A percentile compares a stretch with the other conserved stretches of the same genome.
These are phyloP conservation scores for Tetramorium parvispinum DNA, from an alignment of 1,140 invertebrate genomes.

Conservation along the genomic window DNA sequence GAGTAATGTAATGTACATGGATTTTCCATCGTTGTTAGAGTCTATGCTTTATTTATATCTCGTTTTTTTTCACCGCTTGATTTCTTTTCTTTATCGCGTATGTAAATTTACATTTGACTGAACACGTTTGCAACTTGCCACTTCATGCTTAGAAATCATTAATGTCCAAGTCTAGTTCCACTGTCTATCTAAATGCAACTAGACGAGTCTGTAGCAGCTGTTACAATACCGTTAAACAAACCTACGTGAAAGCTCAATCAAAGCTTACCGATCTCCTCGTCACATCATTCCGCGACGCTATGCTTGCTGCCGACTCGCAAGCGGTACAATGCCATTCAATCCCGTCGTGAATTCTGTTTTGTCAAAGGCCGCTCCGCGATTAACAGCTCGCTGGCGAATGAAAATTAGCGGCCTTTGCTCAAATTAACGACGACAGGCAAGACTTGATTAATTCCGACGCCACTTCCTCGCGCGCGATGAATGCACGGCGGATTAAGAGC, in stretches of 20 bases:
- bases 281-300: conserved; percentile 11
- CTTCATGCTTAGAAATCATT: background rate
- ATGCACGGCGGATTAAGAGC: conserved; percentile 74
- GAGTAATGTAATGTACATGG: background rate
- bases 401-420: conserved; percentile 56
- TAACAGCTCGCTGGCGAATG: conserved; percentile 47
- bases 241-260: conserved; percentile 52
- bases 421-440: conserved; percentile 61
- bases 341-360: conserved; percentile 37
- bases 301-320: conserved; percentile 13
- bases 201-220: conserved; percentile 6
- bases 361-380: conserved; percentile 47
- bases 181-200: conserved; percentile 5
- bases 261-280: conserved; percentile 47
- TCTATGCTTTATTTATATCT: background rate
- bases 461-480: conserved; percentile 70
- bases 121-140: background rate
- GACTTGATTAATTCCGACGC: conserved; percentile 72
- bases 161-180: background rate
- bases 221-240: conserved; percentile 35
- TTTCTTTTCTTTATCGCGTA: background rate
- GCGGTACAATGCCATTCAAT: conserved; percentile 48
- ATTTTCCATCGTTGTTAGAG: background rate
- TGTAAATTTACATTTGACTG: background rate
- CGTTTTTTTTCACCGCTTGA: no score